Conservation (phyloP, 2,888 invertebrate genomes). For the Oscheius sp. region DNA sequence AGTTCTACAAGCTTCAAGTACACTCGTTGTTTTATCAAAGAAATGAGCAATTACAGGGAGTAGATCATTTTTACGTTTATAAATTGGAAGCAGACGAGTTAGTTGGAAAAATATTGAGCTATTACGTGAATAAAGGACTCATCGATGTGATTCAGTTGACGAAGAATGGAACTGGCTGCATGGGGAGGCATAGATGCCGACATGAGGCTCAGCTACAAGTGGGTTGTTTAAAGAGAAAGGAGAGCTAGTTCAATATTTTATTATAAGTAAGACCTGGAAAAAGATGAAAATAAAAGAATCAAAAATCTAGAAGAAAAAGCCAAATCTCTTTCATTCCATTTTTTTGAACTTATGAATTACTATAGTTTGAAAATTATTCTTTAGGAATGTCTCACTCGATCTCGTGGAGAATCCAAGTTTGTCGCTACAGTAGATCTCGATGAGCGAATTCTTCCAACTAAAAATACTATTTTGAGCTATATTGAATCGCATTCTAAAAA, state of each 20-base stretch:
- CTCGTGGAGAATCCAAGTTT: slow-evolving; percentile 21
- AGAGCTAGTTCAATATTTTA: no score
- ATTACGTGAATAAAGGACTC: slow-evolving; percentile 23
- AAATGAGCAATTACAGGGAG: slow-evolving; percentile 35
- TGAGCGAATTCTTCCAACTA: slow-evolving; percentile 37
- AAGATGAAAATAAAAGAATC: no score
- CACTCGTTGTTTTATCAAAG: not conserved
- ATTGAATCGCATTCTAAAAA: not conserved
- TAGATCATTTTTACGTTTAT: slow-evolving; percentile 40
- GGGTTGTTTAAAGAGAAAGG: no score
- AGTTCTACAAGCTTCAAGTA: slow-evolving; percentile 47
- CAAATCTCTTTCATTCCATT: no score
- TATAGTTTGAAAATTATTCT: not conserved
- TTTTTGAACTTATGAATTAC: not conserved
- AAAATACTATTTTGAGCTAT: not conserved
- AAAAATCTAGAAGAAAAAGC: no score
- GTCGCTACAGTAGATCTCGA: slow-evolving; percentile 47
- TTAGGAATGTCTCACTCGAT: slow-evolving; percentile 44
- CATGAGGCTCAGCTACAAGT: slow-evolving; percentile 54
- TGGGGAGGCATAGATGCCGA: slow-evolving; percentile 46
- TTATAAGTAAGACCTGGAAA: no score
- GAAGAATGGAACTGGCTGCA: slow-evolving; percentile 40
- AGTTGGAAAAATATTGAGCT: slow-evolving; percentile 30
- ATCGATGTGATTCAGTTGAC: slow-evolving; percentile 31
- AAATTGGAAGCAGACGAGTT: slow-evolving; percentile 8